Evolutionary conservation across 2,888 invertebrate species (phyloP).

Genomic region (Andrena dorsata): DNA sequence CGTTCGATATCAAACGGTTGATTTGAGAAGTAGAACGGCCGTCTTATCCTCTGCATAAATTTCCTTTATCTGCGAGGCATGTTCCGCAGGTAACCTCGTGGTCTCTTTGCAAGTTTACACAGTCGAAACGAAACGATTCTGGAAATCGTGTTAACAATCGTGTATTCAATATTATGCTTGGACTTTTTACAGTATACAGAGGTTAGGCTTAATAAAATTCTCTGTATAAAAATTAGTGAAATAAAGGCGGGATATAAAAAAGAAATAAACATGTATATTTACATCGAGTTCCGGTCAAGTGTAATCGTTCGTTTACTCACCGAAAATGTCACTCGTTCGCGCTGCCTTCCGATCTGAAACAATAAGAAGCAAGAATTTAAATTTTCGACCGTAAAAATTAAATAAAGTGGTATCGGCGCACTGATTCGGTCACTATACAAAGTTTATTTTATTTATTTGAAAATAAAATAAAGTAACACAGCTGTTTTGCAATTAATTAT

Average conservation of each 20-base stretch:
- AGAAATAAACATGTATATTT: neutral
- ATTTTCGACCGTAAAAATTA: no score
- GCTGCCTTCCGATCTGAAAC: conserved; percentile 18
- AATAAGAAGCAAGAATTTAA: neutral
- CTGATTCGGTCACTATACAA: no score
- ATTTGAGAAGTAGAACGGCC: conserved; percentile 48
- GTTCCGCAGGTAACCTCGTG: conserved; percentile 2
- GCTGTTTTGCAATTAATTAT: no score
- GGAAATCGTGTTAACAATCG: neutral
- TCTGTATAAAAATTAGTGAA: no score
- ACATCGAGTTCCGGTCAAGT: neutral
- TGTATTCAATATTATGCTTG: no score
- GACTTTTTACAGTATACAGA: no score
- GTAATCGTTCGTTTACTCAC: conserved; percentile 21
- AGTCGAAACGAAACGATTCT: neutral
- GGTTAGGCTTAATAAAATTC: no score
- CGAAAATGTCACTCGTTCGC: neutral
- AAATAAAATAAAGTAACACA: no score
- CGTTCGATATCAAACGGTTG: conserved; percentile 45
- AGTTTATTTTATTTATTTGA: no score
- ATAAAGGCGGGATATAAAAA: no score
- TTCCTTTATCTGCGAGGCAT: conserved; percentile 66
- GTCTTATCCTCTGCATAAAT: conserved; percentile 72
- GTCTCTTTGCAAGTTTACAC: conserved; percentile 5
- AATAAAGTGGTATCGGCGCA: no score